These are phyloP conservation scores for Paralichthys olivaceus DNA, from an alignment of 2,113 vertebrate genomes.

Conservation along the genomic window DNA sequence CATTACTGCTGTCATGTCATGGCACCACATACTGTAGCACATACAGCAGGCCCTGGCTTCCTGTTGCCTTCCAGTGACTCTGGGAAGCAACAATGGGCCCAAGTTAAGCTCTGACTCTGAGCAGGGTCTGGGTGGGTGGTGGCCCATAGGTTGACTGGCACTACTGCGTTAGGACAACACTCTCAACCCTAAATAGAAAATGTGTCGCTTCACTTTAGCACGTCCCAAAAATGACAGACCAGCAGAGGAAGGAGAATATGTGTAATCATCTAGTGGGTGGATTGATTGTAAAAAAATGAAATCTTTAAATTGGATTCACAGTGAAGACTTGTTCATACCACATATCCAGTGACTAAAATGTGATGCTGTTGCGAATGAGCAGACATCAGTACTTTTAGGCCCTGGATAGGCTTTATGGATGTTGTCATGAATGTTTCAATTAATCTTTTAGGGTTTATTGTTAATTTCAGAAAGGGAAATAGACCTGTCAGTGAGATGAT, in stretches of 20 bases:
- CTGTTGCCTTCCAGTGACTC: conserved; percentile 76
- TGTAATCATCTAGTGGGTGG: conserved; percentile 35
- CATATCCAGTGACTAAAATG: conserved; percentile 74
- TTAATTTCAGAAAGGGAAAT: conserved; percentile 40
- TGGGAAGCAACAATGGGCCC: conserved; percentile 72
- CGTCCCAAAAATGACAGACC: conserved; percentile 80
- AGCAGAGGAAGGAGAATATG: conserved; percentile 40
- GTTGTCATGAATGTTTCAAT: conserved; percentile 29
- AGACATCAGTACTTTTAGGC: conserved; percentile 69
- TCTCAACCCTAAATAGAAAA: conserved; percentile 59
- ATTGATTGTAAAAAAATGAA: conserved; percentile 26
- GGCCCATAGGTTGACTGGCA: conserved; percentile 54
- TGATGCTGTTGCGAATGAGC: conserved; percentile 62
- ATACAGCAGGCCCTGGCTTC: conserved; percentile 71
- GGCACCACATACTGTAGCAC: conserved; percentile 62
- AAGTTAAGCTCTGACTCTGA: conserved; percentile 59
- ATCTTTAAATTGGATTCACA: conserved; percentile 14
- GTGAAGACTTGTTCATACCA: conserved; percentile 64
- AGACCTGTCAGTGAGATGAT: conserved; percentile 23
- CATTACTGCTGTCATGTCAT: conserved; percentile 80
- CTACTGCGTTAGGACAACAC: conserved; percentile 48
- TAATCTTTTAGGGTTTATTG: conserved; percentile 23
- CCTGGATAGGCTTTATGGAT: conserved; percentile 74
- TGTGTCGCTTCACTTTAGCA: conserved; percentile 44
- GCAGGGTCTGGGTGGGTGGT: conserved; percentile 46